Evolutionary conservation across 1,140 invertebrate species (phyloP).

Genomic region (Zaprionus camerounensis): DNA sequence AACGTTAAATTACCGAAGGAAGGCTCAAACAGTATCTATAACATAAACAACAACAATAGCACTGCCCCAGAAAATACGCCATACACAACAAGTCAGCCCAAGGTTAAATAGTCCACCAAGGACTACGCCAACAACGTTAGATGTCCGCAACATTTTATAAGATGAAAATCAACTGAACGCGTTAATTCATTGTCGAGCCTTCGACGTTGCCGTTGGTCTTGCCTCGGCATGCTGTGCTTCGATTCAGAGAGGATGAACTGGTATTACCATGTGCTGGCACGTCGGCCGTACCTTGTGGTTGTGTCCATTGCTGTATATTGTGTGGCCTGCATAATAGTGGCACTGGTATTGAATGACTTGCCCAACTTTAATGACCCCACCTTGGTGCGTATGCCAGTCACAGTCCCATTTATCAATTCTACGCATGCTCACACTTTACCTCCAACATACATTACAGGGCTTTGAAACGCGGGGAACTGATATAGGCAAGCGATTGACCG

Average conservation of each 20-base stretch:
- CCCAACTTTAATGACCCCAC: conserved; percentile 92
- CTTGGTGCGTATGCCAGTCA: conserved; percentile 85
- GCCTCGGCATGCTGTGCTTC: conserved; percentile 63
- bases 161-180: conserved; percentile 34
- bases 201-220: conserved; percentile 3
- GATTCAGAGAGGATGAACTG: conserved; percentile 84
- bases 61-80: conserved; percentile 38
- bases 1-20: conserved; percentile 16
- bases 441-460: conserved; percentile 84
- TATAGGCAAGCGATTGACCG: conserved; percentile 90
- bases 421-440: conserved; percentile 47
- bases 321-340: conserved; percentile 89
- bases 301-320: conserved; percentile 88
- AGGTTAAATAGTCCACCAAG: conserved; percentile 49
- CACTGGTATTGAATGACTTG: conserved; percentile 88
- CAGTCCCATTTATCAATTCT: conserved; percentile 26
- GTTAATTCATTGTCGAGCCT: background rate
- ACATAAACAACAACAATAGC: conserved; percentile 70
- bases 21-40: conserved; percentile 60
- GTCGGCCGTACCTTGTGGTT: conserved; percentile 90
- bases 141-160: conserved; percentile 15
- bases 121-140: background rate
- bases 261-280: conserved; percentile 88
- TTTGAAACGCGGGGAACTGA: conserved; percentile 95
- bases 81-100: conserved; percentile 29